A percentile compares a stretch with the other conserved stretches of the same genome.
These are phyloP conservation scores for Etia nguti DNA, from an alignment of 2,113 vertebrate species.

Conservation along the genomic window DNA sequence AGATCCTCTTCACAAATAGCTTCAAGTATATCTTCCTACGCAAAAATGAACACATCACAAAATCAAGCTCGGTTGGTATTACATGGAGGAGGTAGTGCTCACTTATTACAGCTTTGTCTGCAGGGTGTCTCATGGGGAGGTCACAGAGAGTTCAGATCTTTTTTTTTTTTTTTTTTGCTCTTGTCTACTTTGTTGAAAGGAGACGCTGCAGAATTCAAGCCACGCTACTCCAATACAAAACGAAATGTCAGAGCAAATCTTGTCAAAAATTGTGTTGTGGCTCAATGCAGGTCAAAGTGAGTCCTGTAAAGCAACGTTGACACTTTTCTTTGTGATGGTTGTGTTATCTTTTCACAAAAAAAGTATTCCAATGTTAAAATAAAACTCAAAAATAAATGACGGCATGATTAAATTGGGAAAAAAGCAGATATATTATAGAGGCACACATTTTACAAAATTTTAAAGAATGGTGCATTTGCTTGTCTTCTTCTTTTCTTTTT, in stretches of 20 bases:
- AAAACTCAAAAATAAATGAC: neutral
- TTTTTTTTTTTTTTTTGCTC: neutral
- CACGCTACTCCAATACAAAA: slow-evolving; percentile 57
- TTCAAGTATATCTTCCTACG: neutral
- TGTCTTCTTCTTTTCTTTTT: too few species aligned
- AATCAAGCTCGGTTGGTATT: neutral
- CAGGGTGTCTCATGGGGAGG: slow-evolving; percentile 50
- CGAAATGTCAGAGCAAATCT: slow-evolving; percentile 60
- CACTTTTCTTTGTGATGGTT: neutral
- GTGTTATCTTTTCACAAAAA: slow-evolving; percentile 1
- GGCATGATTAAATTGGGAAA: neutral
- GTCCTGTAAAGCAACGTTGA: neutral
- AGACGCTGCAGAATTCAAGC: slow-evolving; percentile 55
- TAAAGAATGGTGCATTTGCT: neutral
- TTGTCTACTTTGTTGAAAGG: slow-evolving; percentile 54
- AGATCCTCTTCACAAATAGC: neutral
- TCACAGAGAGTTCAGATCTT: slow-evolving; percentile 59
- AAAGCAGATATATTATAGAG: neutral
- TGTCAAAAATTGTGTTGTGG: slow-evolving; percentile 43
- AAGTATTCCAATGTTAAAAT: neutral
- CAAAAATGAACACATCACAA: neutral
- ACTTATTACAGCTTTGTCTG: slow-evolving; percentile 21
- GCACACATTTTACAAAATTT: neutral
- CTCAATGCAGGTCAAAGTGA: slow-evolving; percentile 4
- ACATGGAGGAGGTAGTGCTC: neutral